These are phyloP conservation scores for Montifringilla adamsi DNA, from an alignment of 2,113 vertebrate species.

Conservation along the genomic window DNA sequence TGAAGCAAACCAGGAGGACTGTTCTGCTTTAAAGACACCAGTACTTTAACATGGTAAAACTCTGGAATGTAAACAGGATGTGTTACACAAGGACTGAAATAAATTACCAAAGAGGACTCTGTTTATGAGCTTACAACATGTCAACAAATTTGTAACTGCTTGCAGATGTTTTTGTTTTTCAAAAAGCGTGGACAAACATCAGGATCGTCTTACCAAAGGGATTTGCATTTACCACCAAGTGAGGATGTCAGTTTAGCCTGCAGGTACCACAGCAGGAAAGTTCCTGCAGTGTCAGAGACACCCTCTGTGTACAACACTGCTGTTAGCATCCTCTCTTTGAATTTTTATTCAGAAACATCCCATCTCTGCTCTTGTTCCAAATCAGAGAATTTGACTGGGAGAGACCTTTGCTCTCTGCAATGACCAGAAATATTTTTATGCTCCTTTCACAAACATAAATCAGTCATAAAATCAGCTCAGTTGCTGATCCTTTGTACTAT, in stretches of 20 bases:
- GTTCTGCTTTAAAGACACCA: neutral
- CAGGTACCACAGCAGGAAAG: neutral
- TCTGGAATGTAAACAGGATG: neutral
- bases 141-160: neutral
- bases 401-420: neutral
- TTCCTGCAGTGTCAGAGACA: neutral
- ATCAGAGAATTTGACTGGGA: neutral
- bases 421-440: neutral
- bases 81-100: neutral
- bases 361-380: neutral
- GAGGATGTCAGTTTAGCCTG: neutral
- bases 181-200: neutral
- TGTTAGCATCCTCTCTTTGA: neutral
- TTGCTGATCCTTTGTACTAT: neutral
- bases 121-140: neutral
- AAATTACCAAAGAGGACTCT: neutral
- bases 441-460: neutral
- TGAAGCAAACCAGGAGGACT: neutral
- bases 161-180: neutral
- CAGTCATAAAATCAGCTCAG: neutral
- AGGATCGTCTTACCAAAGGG: neutral
- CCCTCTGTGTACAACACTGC: neutral
- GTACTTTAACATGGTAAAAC: neutral
- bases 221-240: neutral
- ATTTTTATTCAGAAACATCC: neutral